These are phyloP conservation scores for Dryadula phaetusa DNA, from an alignment of 2,888 invertebrate genomes.

Conservation along the genomic window DNA sequence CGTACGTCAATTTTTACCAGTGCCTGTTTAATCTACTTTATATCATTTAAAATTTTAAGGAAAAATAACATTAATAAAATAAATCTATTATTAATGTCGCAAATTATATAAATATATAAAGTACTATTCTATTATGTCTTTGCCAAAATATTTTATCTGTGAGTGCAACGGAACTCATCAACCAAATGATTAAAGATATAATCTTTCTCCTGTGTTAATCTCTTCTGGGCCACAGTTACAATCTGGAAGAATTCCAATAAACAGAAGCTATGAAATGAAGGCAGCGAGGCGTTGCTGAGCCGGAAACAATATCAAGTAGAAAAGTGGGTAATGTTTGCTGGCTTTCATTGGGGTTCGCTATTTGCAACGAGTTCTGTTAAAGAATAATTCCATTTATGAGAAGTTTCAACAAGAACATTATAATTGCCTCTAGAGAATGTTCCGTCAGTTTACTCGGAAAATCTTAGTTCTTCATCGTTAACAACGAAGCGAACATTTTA, in stretches of 20 bases:
- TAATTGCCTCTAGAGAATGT: slow-evolving; percentile 30
- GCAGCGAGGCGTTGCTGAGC: slow-evolving; percentile 37
- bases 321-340: slow-evolving; percentile 52
- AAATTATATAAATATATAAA: too few relatives aligned
- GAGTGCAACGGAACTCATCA: too few relatives aligned
- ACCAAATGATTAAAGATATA: not conserved
- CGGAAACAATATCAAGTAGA: slow-evolving; percentile 55
- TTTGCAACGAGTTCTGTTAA: slow-evolving; percentile 57
- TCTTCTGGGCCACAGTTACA: slow-evolving; percentile 36
- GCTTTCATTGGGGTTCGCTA: slow-evolving; percentile 70
- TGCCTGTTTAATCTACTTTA: too few relatives aligned
- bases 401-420: slow-evolving; percentile 33
- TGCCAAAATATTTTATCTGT: too few relatives aligned
- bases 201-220: slow-evolving; percentile 24
- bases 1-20: too few relatives aligned
- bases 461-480: slow-evolving; percentile 26
- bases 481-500: slow-evolving; percentile 14
- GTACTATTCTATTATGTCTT: too few relatives aligned
- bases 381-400: slow-evolving; percentile 35
- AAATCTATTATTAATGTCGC: too few relatives aligned
- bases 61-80: too few relatives aligned
- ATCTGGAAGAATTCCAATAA: slow-evolving; percentile 46
- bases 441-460: slow-evolving; percentile 28
- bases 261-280: slow-evolving; percentile 43
- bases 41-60: too few relatives aligned